These are phyloP conservation scores for Drosophila ercepeae DNA, from an alignment of 1,140 invertebrate genomes.

Conservation along the genomic window DNA sequence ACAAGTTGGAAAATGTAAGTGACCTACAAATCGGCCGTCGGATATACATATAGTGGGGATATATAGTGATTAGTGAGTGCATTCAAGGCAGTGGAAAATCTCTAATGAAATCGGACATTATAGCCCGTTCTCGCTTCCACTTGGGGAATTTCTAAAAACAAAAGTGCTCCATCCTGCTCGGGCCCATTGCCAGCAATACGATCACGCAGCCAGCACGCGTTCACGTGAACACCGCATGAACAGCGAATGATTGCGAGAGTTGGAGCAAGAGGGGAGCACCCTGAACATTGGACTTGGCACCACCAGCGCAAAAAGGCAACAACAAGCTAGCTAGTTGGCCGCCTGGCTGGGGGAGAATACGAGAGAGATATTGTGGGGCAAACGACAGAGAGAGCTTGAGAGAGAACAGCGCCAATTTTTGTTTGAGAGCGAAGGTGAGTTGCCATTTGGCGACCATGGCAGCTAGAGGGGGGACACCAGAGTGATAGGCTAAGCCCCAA, in stretches of 20 bases:
- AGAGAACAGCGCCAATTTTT: constrained; percentile 5
- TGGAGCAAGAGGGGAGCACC: constrained; percentile 20
- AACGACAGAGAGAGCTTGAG: not conserved
- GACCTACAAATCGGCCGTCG: constrained; percentile 61
- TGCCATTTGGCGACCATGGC: constrained; percentile 38
- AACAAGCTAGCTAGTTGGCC: constrained; percentile 14
- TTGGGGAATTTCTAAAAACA: constrained; percentile 83
- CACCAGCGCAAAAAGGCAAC: constrained; percentile 18
- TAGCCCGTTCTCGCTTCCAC: constrained; percentile 55
- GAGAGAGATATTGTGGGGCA: not conserved
- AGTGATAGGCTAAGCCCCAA: constrained; percentile 59
- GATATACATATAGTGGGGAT: constrained; percentile 20
- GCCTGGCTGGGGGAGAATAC: not conserved
- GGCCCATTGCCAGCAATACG: constrained; percentile 52
- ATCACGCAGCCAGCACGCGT: constrained; percentile 83
- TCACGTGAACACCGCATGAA: constrained; percentile 84
- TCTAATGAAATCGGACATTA: constrained; percentile 39
- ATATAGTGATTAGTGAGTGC: constrained; percentile 26
- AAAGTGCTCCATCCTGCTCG: constrained; percentile 66
- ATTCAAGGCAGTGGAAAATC: constrained; percentile 54
- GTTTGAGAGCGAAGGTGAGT: constrained; percentile 50
- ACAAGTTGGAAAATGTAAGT: constrained; percentile 85
- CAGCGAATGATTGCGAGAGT: constrained; percentile 66
- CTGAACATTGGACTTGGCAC: constrained; percentile 73
- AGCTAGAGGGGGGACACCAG: constrained; percentile 23